Evolutionary conservation across 1,140 invertebrate genomes (phyloP), one percentile per base, ranked within the genome.

Genomic region (Parasteatoda tepidariorum): DNA sequence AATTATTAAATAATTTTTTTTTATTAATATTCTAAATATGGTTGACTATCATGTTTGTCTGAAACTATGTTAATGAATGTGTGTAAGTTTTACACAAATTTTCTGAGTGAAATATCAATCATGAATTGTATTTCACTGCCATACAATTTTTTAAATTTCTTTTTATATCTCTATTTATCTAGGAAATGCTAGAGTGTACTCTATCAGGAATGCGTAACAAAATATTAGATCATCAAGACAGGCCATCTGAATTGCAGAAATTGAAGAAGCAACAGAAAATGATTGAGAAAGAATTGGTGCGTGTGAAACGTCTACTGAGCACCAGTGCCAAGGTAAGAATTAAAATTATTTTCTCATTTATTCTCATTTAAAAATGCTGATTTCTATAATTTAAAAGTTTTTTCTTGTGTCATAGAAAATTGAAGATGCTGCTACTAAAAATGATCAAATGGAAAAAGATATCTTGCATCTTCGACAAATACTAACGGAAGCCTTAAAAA

Each of bases 321-420:
- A 93, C 95, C 89, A 96, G 96, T 90, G 96, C 95, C 86, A 96
- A 96, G 93, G 94, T 95, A 92, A 90, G 81, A 84, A 7, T 6
- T 0, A n/a, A 33, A 4, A 2, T 30, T 13, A 24, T 31, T 18
- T 66, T 33, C 38, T 48, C 1, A 13, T 18, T 48, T 48, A 48
- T 48, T 0, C 9, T 48, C 38, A 48, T 48, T 9, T 48, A 48
- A 4, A 48, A 0, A 48, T 13, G 2, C 11, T 64, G 26, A 64
- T 54, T 24, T 48, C 26, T 11, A 34, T 38, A 26, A 22, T n/a
- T 22, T 22, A 22, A 18, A 9, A 38, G 31, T 41, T 30, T 38
- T 68, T 68, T 55, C 31, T 34, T 66, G 6, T 55, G 4, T 66
- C 54, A 24, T 59, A 79, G 76, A 79, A 79, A 68, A 79, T 79